phyloP scores from a whole-genome alignment of 1,140 invertebrate genomes.

The Pomacea maculata region DNA sequence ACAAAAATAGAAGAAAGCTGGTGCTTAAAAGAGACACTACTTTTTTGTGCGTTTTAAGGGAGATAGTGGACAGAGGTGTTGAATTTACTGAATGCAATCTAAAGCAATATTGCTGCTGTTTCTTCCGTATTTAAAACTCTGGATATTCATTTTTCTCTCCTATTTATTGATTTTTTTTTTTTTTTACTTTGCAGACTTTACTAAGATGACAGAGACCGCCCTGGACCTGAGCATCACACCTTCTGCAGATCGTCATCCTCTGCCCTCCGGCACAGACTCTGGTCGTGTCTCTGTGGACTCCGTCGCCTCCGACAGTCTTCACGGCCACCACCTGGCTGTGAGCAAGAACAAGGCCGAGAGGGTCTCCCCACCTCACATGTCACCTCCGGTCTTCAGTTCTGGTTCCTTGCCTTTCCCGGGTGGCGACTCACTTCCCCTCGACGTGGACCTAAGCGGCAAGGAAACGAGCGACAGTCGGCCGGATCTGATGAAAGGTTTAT shows the following conservation, averaged over 20 bases:
- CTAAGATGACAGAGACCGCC: slow-evolving; percentile 48
- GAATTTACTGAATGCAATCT: too few relatives aligned
- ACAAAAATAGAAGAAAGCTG: too few relatives aligned
- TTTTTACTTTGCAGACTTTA: neutral
- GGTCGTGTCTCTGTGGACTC: slow-evolving; percentile 25
- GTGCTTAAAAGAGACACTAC: too few relatives aligned
- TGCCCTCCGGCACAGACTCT: slow-evolving; percentile 23
- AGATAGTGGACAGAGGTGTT: too few relatives aligned
- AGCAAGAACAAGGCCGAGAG: slow-evolving; percentile 10
- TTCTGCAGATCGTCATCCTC: neutral
- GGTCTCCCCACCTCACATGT: slow-evolving; percentile 5
- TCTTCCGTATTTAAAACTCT: neutral
- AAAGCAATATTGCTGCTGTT: neutral
- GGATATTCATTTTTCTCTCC: neutral
- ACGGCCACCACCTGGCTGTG: neutral
- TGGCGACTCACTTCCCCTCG: neutral
- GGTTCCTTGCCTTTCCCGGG: slow-evolving; percentile 1
- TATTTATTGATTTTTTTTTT: neutral
- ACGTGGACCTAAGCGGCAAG: neutral
- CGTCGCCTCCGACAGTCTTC: slow-evolving; percentile 13
- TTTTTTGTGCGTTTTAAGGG: too few relatives aligned
- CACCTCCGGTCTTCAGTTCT: slow-evolving; percentile 13
- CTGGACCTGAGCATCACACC: slow-evolving; percentile 39
- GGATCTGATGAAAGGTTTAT: neutral
- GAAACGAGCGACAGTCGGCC: neutral